Conservation (phyloP, 2,113 vertebrate genomes). For the Bos javanicus region DNA sequence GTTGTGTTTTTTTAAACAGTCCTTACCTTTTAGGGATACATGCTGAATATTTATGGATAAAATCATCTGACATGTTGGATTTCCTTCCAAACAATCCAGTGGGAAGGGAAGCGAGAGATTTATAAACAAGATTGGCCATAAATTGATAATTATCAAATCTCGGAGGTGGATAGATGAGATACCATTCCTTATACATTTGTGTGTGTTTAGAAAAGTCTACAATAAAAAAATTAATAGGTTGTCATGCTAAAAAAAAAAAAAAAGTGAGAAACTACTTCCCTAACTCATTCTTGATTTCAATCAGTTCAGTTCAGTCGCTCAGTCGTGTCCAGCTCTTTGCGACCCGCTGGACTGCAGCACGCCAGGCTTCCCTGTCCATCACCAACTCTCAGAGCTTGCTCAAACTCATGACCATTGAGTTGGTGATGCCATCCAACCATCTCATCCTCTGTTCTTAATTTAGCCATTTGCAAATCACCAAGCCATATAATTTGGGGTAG, state of each 20-base stretch:
- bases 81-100: neutral
- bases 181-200: neutral
- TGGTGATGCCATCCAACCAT: neutral
- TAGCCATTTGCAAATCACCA: neutral
- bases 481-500: neutral
- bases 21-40: neutral
- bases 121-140: neutral
- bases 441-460: neutral
- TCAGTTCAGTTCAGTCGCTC: neutral
- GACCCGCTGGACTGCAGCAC: neutral
- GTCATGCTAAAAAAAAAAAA: neutral
- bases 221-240: neutral
- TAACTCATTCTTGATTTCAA: neutral
- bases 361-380: neutral
- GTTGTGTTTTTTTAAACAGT: neutral
- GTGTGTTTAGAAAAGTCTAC: neutral
- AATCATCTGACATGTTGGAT: neutral
- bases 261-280: neutral
- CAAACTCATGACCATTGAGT: neutral
- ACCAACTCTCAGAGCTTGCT: neutral
- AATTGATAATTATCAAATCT: neutral
- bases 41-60: neutral
- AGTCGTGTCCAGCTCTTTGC: neutral
- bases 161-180: neutral
- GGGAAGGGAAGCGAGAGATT: neutral